These are phyloP conservation scores for Microchirus variegatus DNA, from an alignment of 2,797 vertebrate species.

Conservation along the genomic window DNA sequence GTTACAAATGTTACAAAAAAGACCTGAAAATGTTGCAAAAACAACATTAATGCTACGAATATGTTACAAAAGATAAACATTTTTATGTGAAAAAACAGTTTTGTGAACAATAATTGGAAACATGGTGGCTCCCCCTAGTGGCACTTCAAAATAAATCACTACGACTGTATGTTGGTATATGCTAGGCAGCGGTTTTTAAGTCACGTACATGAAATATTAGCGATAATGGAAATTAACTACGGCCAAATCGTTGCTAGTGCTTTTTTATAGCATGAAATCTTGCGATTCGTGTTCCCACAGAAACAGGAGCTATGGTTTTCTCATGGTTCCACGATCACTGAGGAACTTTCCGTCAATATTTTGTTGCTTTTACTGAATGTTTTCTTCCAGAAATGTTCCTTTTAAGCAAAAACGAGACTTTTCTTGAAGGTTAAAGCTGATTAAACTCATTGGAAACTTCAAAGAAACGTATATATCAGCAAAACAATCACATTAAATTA, in stretches of 20 bases:
- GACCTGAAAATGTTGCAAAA: too few relatives aligned
- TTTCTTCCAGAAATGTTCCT: constrained; percentile 2
- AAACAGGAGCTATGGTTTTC: neutral
- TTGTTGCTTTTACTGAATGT: neutral
- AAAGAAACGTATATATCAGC: neutral
- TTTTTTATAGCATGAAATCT: too few relatives aligned
- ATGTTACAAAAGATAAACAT: too few relatives aligned
- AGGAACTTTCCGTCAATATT: neutral
- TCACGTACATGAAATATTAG: too few relatives aligned
- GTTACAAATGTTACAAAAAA: too few relatives aligned
- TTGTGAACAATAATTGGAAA: neutral
- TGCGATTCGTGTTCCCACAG: neutral
- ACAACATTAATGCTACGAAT: too few relatives aligned
- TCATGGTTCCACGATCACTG: neutral
- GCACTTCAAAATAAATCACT: neutral
- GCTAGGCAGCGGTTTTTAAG: neutral
- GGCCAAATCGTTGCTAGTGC: too few relatives aligned
- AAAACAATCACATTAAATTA: neutral
- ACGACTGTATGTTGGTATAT: neutral
- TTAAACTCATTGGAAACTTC: neutral
- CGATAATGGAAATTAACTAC: too few relatives aligned
- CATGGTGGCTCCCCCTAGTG: neutral
- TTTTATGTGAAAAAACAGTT: too few relatives aligned
- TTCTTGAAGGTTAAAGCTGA: neutral
- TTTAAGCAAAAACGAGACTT: neutral